A percentile compares a stretch with the other conserved stretches of the same genome.
phyloP scores from a whole-genome alignment of 2,888 invertebrate genomes.

The Cremastobaeus sp. region DNA sequence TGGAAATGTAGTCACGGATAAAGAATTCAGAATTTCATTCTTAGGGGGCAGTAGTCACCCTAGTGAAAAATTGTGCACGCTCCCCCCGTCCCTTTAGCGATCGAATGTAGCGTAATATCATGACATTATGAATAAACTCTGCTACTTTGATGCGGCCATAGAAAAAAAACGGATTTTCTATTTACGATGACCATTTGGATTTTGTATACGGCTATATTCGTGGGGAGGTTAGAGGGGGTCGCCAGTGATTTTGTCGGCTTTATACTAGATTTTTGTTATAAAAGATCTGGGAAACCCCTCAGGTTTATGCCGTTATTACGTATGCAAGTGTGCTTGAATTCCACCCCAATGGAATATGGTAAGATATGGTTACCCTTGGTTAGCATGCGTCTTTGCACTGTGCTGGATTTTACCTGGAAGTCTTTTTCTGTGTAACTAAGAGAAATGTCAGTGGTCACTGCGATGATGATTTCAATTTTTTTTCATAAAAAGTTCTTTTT shows the following conservation, averaged over 20 bases:
- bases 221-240: conserved; percentile 61
- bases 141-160: conserved; percentile 65
- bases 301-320: conserved; percentile 74
- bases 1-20: conserved; percentile 46
- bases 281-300: conserved; percentile 71
- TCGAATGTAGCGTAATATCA: conserved; percentile 60
- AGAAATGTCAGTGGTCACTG: conserved; percentile 56
- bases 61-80: conserved; percentile 57
- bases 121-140: conserved; percentile 68
- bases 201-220: conserved; percentile 63
- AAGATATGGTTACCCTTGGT: conserved; percentile 65
- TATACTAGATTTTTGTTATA: conserved; percentile 72
- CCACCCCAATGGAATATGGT: conserved; percentile 64
- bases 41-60: conserved; percentile 55
- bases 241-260: conserved; percentile 72
- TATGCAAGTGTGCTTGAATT: conserved; percentile 72
- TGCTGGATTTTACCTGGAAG: conserved; percentile 55
- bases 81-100: conserved; percentile 47
- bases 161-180: conserved; percentile 74
- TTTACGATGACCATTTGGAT: conserved; percentile 77
- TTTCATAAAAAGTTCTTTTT: neutral
- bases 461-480: conserved; percentile 21
- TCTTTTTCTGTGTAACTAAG: conserved; percentile 52
- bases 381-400: conserved; percentile 27
- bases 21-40: conserved; percentile 50